Percentiles rank a stretch among this genome's conserved stretches.
These are phyloP conservation scores for Rallus limicola DNA, from an alignment of 2,113 vertebrate genomes.

Conservation along the genomic window DNA sequence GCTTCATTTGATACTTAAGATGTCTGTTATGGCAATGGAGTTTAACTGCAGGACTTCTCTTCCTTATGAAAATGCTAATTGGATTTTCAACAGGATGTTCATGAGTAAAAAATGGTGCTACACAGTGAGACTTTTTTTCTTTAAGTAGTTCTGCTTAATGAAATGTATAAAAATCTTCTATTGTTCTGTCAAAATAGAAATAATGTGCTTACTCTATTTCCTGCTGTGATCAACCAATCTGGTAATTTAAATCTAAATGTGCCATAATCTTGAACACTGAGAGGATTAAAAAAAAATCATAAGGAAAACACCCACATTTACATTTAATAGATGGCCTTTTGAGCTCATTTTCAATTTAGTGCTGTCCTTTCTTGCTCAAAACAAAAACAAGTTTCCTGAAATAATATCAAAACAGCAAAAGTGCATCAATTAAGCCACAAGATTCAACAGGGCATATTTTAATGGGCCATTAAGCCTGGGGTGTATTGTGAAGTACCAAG, in stretches of 20 bases:
- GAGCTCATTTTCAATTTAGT: constrained; percentile 48
- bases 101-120: constrained; percentile 32
- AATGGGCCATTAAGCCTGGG: constrained; percentile 56
- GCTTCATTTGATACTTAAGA: background rate
- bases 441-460: constrained; percentile 43
- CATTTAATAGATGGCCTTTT: constrained; percentile 54
- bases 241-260: constrained; percentile 72
- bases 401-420: constrained; percentile 33
- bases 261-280: constrained; percentile 53
- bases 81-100: constrained; percentile 48
- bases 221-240: constrained; percentile 66
- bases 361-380: constrained; percentile 38
- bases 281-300: constrained; percentile 35
- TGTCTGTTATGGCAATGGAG: background rate
- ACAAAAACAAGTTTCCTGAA: constrained; percentile 48
- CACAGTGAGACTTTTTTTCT: background rate
- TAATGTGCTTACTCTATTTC: constrained; percentile 69
- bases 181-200: constrained; percentile 69
- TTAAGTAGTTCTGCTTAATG: constrained; percentile 59
- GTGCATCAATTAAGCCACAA: constrained; percentile 53
- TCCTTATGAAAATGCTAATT: constrained; percentile 32
- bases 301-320: constrained; percentile 36
- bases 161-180: constrained; percentile 64
- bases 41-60: constrained; percentile 24
- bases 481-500: constrained; percentile 13